Conservation (phyloP, 2,888 invertebrate genomes). For the Erebia ligea region DNA sequence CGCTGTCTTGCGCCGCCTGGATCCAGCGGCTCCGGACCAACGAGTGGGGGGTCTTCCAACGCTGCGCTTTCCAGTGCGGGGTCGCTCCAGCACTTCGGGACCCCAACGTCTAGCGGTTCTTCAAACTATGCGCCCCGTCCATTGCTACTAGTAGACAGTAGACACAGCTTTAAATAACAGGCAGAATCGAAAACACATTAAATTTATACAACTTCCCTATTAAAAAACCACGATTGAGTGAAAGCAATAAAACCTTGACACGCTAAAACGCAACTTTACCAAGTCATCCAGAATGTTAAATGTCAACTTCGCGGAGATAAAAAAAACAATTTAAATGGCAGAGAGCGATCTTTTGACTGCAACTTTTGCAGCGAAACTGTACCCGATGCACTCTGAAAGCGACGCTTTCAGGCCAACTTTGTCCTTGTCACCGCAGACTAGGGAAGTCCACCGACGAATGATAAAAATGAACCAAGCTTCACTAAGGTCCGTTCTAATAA, state of each 20-base stretch:
- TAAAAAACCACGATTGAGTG: neutral
- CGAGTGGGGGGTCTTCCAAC: too few species aligned
- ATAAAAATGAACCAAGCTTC: neutral
- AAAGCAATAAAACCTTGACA: conserved; percentile 4
- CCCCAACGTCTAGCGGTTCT: too few species aligned
- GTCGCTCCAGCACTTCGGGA: too few species aligned
- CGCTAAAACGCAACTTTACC: neutral
- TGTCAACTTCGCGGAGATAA: neutral
- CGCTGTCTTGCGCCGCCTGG: too few species aligned
- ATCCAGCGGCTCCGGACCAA: too few species aligned
- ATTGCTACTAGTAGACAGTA: too few species aligned
- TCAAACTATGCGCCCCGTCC: too few species aligned
- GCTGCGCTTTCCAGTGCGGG: too few species aligned
- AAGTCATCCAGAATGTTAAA: neutral
- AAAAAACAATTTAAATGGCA: conserved; percentile 13
- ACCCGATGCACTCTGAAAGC: neutral
- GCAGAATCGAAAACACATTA: neutral
- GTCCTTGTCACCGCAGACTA: neutral
- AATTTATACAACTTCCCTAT: neutral
- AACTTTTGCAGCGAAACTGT: neutral
- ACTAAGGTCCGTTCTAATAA: too few species aligned
- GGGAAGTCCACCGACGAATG: neutral
- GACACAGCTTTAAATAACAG: neutral
- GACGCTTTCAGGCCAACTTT: neutral
- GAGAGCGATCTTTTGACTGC: neutral